Conservation (phyloP, 2,797 vertebrate species). For the Zonotrichia albicollis region DNA sequence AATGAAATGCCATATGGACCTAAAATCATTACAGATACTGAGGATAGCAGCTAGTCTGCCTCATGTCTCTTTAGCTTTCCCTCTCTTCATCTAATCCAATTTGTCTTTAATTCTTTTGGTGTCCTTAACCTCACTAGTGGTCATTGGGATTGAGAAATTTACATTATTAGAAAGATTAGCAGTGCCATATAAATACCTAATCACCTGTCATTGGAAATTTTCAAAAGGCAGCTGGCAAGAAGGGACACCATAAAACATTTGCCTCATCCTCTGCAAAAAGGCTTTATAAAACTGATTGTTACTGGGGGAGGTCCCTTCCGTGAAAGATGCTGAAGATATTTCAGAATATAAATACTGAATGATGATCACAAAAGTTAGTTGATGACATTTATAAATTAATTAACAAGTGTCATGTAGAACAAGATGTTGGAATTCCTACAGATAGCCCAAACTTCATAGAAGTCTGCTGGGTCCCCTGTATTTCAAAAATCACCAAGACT, state of each 20-base stretch:
- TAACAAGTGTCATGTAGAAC: neutral
- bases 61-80: neutral
- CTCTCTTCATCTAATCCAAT: neutral
- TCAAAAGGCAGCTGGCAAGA: neutral
- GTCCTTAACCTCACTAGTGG: neutral
- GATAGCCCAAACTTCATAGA: neutral
- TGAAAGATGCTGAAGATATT: neutral
- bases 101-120: neutral
- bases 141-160: neutral
- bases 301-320: neutral
- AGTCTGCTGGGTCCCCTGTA: neutral
- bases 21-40: neutral
- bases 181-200: neutral
- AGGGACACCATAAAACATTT: neutral
- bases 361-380: neutral
- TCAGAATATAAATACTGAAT: neutral
- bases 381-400: constrained; percentile 17
- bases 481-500: neutral
- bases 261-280: neutral
- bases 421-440: neutral
- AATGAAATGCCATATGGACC: neutral
- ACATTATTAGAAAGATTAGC: neutral
- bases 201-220: neutral
- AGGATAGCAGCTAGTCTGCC: neutral
- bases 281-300: neutral